These are phyloP conservation scores for Hymenochirus boettgeri DNA, from an alignment of 2,113 vertebrate genomes.

Conservation along the genomic window DNA sequence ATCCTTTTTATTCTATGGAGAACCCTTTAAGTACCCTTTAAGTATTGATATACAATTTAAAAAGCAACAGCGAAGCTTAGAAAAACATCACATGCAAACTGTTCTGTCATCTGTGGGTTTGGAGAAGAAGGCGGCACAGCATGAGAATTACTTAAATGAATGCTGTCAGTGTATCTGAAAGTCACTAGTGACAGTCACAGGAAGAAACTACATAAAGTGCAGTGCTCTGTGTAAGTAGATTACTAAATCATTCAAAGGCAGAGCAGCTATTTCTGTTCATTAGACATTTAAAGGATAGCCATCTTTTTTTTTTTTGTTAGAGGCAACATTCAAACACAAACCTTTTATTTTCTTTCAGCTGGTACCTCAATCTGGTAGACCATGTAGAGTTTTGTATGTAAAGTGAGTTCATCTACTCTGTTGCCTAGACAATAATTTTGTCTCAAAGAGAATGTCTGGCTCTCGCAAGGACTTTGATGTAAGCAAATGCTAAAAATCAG, in stretches of 20 bases:
- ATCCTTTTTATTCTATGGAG: too few relatives aligned
- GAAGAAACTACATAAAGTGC: conserved; percentile 53
- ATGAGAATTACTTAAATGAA: conserved; percentile 67
- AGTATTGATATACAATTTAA: too few relatives aligned
- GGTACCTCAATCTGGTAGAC: conserved; percentile 58
- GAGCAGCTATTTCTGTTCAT: conserved; percentile 48
- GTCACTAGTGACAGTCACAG: conserved; percentile 53
- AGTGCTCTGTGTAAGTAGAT: conserved; percentile 53
- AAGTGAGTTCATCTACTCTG: conserved; percentile 63
- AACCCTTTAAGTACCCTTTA: too few relatives aligned
- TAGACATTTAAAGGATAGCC: conserved; percentile 11
- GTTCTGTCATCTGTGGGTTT: conserved; percentile 62
- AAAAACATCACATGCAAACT: conserved; percentile 47
- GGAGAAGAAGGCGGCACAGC: conserved; percentile 59
- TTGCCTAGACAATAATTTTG: conserved; percentile 83
- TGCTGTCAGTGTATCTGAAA: conserved; percentile 60
- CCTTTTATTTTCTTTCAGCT: conserved; percentile 32
- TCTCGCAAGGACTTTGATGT: conserved; percentile 96
- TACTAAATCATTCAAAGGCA: conserved; percentile 56
- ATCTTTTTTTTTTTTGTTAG: not conserved
- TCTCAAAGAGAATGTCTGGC: conserved; percentile 87
- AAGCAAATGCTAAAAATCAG: conserved; percentile 96
- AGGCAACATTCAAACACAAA: conserved; percentile 39
- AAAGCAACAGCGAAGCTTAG: too few relatives aligned
- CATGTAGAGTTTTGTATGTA: conserved; percentile 66